Evolutionary conservation across 1,140 invertebrate species (phyloP), one percentile per base, ranked within the genome.

Genomic region (Drosophila teissieri): DNA sequence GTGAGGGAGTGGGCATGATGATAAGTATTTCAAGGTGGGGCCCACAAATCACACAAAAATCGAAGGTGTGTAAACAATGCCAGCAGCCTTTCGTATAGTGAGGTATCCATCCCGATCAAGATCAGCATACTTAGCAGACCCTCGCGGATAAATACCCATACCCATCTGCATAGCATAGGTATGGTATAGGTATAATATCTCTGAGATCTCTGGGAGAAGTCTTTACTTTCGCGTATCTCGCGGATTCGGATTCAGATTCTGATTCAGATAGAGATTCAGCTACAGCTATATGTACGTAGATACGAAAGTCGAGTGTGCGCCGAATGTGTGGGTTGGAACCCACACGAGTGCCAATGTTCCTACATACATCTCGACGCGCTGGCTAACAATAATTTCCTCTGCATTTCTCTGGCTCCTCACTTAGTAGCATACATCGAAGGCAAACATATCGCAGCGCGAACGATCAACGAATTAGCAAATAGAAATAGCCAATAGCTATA

Each of bases 371-470:
- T 85, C 65, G 61, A 19, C 19, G 73, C 72, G 49, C 64, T 63
- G 74, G 67, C 64, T 46, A 70, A 77, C 64, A 84, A 69, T 77
- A 67, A 77, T 84, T 84, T 79, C 54, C 70, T 69, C 53, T 60
- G 76, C 72, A 58, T 67, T 53, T 62, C 57, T 55, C 62, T 73
- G 57, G 73, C 63, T 76, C 49, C 39, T 80, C 83, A 88, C 84
- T 88, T 88, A 88, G 83, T 88, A 88, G 83, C 84, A 88, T 88
- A 88, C 83, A 83, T 89, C 83, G 83, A 88, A 88, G 79, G 84
- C 82, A 86, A 88, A 83, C 75, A 88, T 89, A 88, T 83, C 83
- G 83, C 83, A 88, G 81, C 84, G 84, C 84, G 80, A 88, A 86
- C 84, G 82, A 86, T 81, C 61, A 80, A 83, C 82, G 84, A 89